Base-by-base conservation (phyloP, 1,140 invertebrate species). In the Ceratosolen fusciceps region DNA sequence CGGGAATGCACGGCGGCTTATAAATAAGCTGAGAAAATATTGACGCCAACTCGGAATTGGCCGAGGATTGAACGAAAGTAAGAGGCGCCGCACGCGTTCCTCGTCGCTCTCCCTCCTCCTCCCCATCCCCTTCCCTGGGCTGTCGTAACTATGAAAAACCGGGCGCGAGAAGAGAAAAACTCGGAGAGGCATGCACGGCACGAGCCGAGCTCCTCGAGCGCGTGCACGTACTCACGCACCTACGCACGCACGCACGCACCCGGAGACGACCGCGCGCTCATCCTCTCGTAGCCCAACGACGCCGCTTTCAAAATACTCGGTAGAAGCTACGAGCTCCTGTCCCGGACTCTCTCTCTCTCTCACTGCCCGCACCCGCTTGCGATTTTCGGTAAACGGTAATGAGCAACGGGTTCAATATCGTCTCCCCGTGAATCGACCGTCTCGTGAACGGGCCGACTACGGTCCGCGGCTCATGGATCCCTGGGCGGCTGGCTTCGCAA, bases 11-110 rank as follows among this genome's bases (percentile, higher is more conserved):
- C n/a, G 7, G 43, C n/a, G 39, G 10, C 52, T 10, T 21, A 39
- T 60, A 73, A 58, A 56, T 56, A 39, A 26, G 26, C 19, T 24
- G 29, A 74, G 72, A 43, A 39, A 60, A 31, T 31, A 58, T 60
- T 60, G 21, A 60, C 10, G 67, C 26, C 14, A 58, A 43, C n/a
- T n/a, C 39, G 49, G 34, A 72, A 72, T 52, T 2, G 29, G 7
- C 26, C 39, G 26, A 39, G 58, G 49, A 71, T 79, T 65, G 70
- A 52, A 79, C 21, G 72, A 56, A 78, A 70, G 54, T 24, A 80
- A 52, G 34, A 54, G 75, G 74, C 75, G 49, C 16, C n/a, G n/a
- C n/a, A n/a, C n/a, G n/a, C n/a, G n/a, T n/a, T n/a, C n/a, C n/a
- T n/a, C n/a, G n/a, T n/a, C n/a, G n/a, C n/a, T n/a, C n/a, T n/a